Evolutionary conservation across 2,888 invertebrate genomes (phyloP).

Genomic region (Polydrusus tereticollis): DNA sequence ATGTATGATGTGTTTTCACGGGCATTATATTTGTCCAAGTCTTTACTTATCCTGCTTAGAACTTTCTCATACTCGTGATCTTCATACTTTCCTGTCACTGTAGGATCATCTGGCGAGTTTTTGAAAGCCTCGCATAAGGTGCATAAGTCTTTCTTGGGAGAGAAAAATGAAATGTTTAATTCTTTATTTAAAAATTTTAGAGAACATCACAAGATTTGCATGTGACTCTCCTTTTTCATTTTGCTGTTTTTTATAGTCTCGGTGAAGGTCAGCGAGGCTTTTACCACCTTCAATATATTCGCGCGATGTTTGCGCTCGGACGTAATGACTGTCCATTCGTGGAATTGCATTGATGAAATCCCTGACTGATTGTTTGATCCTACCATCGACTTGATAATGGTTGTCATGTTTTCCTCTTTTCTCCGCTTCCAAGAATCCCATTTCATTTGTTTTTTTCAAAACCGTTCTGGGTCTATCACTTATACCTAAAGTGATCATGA

Average conservation of each 20-base stretch:
- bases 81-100: no score
- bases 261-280: conserved; percentile 51
- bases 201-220: no score
- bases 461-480: conserved; percentile 42
- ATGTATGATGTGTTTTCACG: no score
- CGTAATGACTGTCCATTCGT: conserved; percentile 55
- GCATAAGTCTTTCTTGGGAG: no score
- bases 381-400: conserved; percentile 47
- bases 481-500: conserved; percentile 41
- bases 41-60: no score
- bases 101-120: no score
- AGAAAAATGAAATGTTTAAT: no score
- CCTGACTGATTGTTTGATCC: conserved; percentile 50
- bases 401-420: conserved; percentile 55
- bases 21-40: no score
- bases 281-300: conserved; percentile 56
- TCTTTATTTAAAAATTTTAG: no score
- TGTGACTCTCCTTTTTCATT: no score
- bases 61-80: no score
- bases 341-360: conserved; percentile 55
- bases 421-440: conserved; percentile 51
- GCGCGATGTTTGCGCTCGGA: conserved; percentile 50
- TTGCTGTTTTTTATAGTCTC: conserved; percentile 52
- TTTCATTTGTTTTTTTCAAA: conserved; percentile 32
- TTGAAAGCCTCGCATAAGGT: no score